Percentiles rank a stretch among this genome's conserved stretches.
Conservation (phyloP, 1,140 invertebrate genomes). For the Conopomorpha cramerella region DNA sequence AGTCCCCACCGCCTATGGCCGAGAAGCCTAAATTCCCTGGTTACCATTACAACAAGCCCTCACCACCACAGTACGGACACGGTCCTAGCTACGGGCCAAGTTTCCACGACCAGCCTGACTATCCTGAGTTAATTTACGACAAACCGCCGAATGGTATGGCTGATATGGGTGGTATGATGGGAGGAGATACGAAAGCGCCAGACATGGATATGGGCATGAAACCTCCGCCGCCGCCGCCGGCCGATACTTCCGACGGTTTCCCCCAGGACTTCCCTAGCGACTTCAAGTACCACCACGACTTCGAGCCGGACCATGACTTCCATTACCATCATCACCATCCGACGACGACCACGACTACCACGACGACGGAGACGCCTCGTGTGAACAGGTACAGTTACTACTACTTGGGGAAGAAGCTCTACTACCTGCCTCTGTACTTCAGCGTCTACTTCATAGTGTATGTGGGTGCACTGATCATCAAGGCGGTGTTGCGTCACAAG, state of each 20-base stretch:
- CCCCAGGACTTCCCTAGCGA: slow-evolving; percentile 49
- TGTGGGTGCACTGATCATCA: slow-evolving; percentile 75
- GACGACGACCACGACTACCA: slow-evolving; percentile 47
- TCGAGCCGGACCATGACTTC: slow-evolving; percentile 50
- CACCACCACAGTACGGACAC: slow-evolving; percentile 12
- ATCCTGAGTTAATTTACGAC: slow-evolving; percentile 29
- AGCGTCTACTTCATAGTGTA: slow-evolving; percentile 84
- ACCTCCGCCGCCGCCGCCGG: slow-evolving; percentile 27
- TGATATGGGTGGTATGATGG: slow-evolving; percentile 23
- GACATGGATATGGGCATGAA: slow-evolving; percentile 24
- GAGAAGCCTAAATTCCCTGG: slow-evolving; percentile 29
- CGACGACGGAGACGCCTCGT: slow-evolving; percentile 67
- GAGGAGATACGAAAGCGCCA: slow-evolving; percentile 29
- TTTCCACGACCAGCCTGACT: slow-evolving; percentile 23
- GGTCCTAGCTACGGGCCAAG: slow-evolving; percentile 14
- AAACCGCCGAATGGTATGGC: slow-evolving; percentile 13
- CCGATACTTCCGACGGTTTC: slow-evolving; percentile 32
- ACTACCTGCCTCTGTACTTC: slow-evolving; percentile 82
- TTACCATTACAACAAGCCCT: slow-evolving; percentile 23
- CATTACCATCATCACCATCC: slow-evolving; percentile 35
- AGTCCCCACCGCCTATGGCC: slow-evolving; percentile 7
- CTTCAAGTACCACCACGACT: slow-evolving; percentile 48
- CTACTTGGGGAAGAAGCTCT: slow-evolving; percentile 78
- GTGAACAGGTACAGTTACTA: slow-evolving; percentile 81
- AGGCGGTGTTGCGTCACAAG: slow-evolving; percentile 79